Base-by-base conservation (phyloP, 2,797 vertebrate genomes). In the Momotus momota region DNA sequence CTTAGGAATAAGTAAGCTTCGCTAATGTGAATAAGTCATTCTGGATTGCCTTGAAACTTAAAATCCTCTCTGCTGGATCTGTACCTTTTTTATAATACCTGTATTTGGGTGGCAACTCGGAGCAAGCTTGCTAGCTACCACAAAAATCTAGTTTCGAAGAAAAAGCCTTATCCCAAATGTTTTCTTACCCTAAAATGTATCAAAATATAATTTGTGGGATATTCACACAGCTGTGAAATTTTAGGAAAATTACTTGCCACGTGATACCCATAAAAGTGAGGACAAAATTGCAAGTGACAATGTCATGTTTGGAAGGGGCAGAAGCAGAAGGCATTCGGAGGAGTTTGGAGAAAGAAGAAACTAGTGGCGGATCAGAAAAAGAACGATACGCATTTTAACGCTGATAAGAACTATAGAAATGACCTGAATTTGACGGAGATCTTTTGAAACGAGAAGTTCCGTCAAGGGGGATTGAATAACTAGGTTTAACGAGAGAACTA, bases 401-500 rank as follows among this genome's bases (percentile, higher is more conserved):
- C 3, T 8, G 40, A 45, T 9, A 22, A 60, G 18, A 83, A 8
- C 38, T 61, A 9, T 3, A 54, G 66, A 41, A 61, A 54, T 12
- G 5, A 33, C 19, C 18, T 26, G n/a, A 69, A 66, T 17, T 61
- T 75, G 73, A 17, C 40, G 45, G 33, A 71, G 22, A 49, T 23
- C 11, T 65, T 82, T 49, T 12, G 12, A 16, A 77, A 43, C 51
- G 38, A 15, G 1, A n/a, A 12, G 6, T 62, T 69, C 21, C 27
- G 54, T n/a, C 22, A 1, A 20, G 12, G n/a, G 4, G 4, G 4
- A 1, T 2, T 29, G 27, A 41, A 29, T 31, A 69, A 38, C 18
- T n/a, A 7, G 20, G 31, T 69, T n/a, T 27, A 38, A 25, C 40
- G 29, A 16, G 38, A 41, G 20, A 81, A 29, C 23, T 29, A 9